These are phyloP conservation scores for Cossypha heuglini DNA, from an alignment of 2,797 vertebrate genomes.

Conservation along the genomic window DNA sequence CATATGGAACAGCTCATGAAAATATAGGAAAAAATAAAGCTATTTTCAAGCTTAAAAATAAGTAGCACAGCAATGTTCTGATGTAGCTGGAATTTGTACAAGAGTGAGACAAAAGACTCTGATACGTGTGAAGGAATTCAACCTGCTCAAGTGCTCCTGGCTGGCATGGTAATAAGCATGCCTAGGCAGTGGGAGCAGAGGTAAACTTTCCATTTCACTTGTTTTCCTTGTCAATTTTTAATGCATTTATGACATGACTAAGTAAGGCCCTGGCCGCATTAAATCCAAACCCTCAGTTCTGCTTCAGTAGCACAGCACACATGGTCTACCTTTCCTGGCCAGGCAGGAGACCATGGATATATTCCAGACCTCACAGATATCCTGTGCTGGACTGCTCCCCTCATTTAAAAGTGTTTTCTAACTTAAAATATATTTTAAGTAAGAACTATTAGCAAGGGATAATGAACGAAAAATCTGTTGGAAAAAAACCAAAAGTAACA, in stretches of 20 bases:
- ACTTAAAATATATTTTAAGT: background rate
- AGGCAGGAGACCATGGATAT: background rate
- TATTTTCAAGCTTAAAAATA: background rate
- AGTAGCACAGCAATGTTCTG: background rate
- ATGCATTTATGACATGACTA: background rate
- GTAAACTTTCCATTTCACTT: background rate
- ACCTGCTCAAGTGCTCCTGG: background rate
- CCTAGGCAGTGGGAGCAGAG: background rate
- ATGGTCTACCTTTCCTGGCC: background rate
- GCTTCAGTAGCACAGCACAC: background rate
- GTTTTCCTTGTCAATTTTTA: background rate
- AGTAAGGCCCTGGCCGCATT: background rate
- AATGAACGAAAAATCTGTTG: accelerated
- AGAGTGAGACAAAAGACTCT: background rate
- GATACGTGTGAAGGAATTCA: background rate
- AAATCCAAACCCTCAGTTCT: background rate
- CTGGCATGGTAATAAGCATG: background rate
- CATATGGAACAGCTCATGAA: background rate
- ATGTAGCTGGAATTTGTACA: background rate
- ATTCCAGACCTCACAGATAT: background rate
- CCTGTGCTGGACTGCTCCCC: background rate
- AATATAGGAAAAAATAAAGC: background rate
- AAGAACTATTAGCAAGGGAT: background rate
- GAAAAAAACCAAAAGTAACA: background rate
- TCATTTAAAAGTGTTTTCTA: background rate